Evolutionary conservation across 2,113 vertebrate genomes (phyloP), one percentile per base, ranked within the genome.

Genomic region (Gallinago undulata): DNA sequence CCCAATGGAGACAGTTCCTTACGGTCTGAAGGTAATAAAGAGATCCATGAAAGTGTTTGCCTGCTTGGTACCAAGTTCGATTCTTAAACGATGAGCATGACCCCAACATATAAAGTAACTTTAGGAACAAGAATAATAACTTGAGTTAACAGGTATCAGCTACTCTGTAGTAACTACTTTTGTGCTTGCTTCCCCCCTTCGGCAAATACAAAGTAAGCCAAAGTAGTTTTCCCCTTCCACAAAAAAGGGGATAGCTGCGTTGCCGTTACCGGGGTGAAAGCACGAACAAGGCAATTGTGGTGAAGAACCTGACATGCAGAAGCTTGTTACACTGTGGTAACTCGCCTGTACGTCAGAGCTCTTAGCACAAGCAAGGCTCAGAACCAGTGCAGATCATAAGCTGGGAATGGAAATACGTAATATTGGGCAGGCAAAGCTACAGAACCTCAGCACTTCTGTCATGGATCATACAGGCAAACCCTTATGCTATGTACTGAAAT

Each of bases 1-100:
- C 78, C 74, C 92, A 87, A 27, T 72, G 67, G 85, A 95, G 85
- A 78, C 82, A 63, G 81, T 11, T 96, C 92, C 91, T 91, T 80
- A 83, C 25, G 67, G 91, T 87, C 85, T 81, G 85, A 83, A 96
- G 45, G 70, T 66, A 94, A 84, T 13, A 77, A 94, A 56, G 43
- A 90, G 80, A 94, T 67, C 91, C 76, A 72, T 89, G 74, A 37
- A 94, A 78, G 74, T 1, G 1, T 69, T 83, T 89, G 70, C 55
- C 55, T 85, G 43, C 63, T 76, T 87, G 81, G 57, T 91, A 94
- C 47, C 66, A 89, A 43, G 74, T 55, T 94, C 55, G 7, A 47
- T 85, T 28, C 77, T 87, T 59, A 80, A 82, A 69, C 10, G n/a
- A 59, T 25, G 50, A 85, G 84, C 57, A 9, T 33, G 78, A 93